These are phyloP conservation scores for Spondyliosoma cantharus DNA, from an alignment of 2,797 vertebrate genomes.

Conservation along the genomic window DNA sequence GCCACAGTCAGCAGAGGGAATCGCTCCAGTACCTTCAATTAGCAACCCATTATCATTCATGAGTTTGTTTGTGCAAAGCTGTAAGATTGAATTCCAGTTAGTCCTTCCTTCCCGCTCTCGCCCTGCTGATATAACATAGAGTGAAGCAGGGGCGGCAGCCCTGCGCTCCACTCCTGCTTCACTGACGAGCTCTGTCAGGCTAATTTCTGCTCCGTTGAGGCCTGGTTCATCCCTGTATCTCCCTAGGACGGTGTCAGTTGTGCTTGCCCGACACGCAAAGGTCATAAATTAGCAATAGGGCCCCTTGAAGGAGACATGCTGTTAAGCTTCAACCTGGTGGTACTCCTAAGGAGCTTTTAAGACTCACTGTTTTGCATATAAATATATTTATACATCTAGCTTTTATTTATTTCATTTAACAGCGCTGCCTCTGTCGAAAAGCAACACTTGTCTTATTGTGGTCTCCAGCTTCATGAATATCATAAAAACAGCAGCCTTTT, in stretches of 20 bases:
- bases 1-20: conserved; percentile 58
- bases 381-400: conserved; percentile 62
- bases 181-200: conserved; percentile 37
- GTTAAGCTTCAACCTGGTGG: conserved; percentile 58
- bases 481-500: conserved; percentile 27
- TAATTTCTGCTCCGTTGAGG: conserved; percentile 50
- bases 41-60: conserved; percentile 80
- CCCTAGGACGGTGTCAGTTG: conserved; percentile 56
- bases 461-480: conserved; percentile 17
- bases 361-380: conserved; percentile 52
- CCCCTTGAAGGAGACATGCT: conserved; percentile 59
- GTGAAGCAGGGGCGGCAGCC: conserved; percentile 25
- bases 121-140: conserved; percentile 54
- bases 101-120: conserved; percentile 44
- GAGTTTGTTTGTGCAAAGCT: conserved; percentile 79
- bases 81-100: conserved; percentile 73
- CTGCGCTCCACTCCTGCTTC: background rate
- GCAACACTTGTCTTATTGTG: conserved; percentile 11
- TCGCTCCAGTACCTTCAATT: conserved; percentile 78
- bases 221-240: conserved; percentile 53
- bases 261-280: conserved; percentile 60
- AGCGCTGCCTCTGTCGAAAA: background rate
- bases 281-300: conserved; percentile 73
- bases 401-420: conserved; percentile 64
- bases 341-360: conserved; percentile 65